These are phyloP conservation scores for Heliconius erato DNA, from an alignment of 2,888 invertebrate genomes.

Conservation along the genomic window DNA sequence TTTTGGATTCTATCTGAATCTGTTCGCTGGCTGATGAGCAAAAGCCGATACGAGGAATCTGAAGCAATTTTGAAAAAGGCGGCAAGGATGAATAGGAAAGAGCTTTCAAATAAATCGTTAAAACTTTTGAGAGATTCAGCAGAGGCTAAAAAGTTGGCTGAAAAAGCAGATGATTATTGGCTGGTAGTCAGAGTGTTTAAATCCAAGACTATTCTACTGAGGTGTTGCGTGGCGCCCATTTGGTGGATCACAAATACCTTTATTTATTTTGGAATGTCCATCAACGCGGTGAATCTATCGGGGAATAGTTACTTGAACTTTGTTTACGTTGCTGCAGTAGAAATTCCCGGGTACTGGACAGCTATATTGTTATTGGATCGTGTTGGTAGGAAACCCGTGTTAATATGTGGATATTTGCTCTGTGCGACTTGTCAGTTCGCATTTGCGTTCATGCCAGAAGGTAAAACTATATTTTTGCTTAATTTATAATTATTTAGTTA, in stretches of 20 bases:
- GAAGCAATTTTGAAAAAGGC: slow-evolving; percentile 83
- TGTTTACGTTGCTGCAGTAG: slow-evolving; percentile 86
- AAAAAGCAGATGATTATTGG: slow-evolving; percentile 31
- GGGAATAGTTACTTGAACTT: slow-evolving; percentile 89
- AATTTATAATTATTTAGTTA: background rate
- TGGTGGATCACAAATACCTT: slow-evolving; percentile 89
- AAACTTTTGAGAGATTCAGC: slow-evolving; percentile 54
- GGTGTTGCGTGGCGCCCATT: slow-evolving; percentile 84
- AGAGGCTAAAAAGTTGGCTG: slow-evolving; percentile 7
- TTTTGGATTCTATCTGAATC: slow-evolving; percentile 88
- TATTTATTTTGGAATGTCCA: slow-evolving; percentile 88
- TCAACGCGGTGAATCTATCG: slow-evolving; percentile 87
- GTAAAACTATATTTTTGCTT: slow-evolving; percentile 50
- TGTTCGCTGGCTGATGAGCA: slow-evolving; percentile 88
- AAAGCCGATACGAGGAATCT: slow-evolving; percentile 85
- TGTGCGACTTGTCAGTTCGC: slow-evolving; percentile 52
- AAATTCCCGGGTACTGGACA: slow-evolving; percentile 89
- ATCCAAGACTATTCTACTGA: slow-evolving; percentile 80
- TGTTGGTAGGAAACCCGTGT: slow-evolving; percentile 86
- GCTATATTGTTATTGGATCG: slow-evolving; percentile 86
- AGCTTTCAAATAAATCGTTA: slow-evolving; percentile 72
- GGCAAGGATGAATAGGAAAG: slow-evolving; percentile 82
- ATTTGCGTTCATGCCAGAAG: slow-evolving; percentile 52
- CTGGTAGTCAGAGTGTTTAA: slow-evolving; percentile 57
- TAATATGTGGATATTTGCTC: slow-evolving; percentile 80